Evolutionary conservation across 2,888 invertebrate species (phyloP).

Genomic region (Hirtodrosophila histrioides): DNA sequence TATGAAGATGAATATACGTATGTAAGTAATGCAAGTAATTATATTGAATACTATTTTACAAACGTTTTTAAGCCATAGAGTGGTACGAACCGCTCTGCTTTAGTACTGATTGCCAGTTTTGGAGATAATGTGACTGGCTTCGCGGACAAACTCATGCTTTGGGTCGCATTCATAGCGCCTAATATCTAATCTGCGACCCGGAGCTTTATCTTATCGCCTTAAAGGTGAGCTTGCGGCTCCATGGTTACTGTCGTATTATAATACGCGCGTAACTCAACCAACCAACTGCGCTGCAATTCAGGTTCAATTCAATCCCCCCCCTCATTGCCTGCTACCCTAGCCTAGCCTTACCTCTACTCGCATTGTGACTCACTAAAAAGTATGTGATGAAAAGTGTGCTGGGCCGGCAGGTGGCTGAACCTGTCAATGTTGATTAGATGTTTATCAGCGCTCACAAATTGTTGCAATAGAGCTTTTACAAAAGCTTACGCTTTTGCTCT

Average conservation of each 20-base stretch:
- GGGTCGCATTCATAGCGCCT: conserved; percentile 39
- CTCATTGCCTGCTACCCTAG: too few species aligned
- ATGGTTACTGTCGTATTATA: conserved; percentile 53
- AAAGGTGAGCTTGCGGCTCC: conserved; percentile 75
- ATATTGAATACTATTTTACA: too few species aligned
- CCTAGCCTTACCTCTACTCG: neutral
- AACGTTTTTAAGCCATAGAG: neutral
- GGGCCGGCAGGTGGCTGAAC: neutral
- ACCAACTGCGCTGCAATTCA: conserved; percentile 10
- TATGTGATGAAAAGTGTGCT: neutral
- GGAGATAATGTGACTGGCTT: conserved; percentile 48
- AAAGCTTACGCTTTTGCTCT: too few species aligned
- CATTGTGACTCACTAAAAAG: conserved; percentile 8
- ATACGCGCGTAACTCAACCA: conserved; percentile 23
- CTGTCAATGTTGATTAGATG: neutral
- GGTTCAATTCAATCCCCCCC: conserved; percentile 7
- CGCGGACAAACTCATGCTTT: conserved; percentile 50
- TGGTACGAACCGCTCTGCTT: conserved; percentile 7
- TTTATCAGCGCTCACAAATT: too few species aligned
- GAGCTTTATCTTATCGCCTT: conserved; percentile 73
- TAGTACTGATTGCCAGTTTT: conserved; percentile 27
- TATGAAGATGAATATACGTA: too few species aligned
- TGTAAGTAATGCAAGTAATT: too few species aligned
- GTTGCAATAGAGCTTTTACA: too few species aligned
- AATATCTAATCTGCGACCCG: conserved; percentile 54